Conservation (phyloP, 2,888 invertebrate species). For the Plebejus melissa region DNA sequence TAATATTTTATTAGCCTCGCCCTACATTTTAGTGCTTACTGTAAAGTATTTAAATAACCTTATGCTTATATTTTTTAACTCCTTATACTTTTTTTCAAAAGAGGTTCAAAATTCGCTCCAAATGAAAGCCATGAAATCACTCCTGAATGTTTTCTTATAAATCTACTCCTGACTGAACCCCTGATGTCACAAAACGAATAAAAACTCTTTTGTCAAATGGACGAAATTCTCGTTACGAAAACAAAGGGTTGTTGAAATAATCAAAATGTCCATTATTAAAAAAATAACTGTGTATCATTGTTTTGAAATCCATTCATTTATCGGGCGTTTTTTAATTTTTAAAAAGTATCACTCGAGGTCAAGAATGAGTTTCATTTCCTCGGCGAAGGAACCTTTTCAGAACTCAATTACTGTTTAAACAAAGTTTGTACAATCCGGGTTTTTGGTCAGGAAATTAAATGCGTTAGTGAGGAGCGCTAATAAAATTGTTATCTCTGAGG, state of each 20-base stretch:
- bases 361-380: slow-evolving; percentile 65
- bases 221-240: slow-evolving; percentile 4
- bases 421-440: slow-evolving; percentile 67
- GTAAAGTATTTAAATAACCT: background rate
- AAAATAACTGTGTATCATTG: background rate
- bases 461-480: slow-evolving; percentile 59
- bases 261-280: background rate
- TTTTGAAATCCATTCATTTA: slow-evolving; percentile 21
- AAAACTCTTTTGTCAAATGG: slow-evolving; percentile 16
- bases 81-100: background rate
- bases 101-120: background rate
- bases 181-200: slow-evolving; percentile 10
- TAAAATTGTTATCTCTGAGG: slow-evolving; percentile 68
- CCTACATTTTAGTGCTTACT: slow-evolving; percentile 14
- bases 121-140: background rate
- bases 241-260: slow-evolving; percentile 13
- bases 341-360: slow-evolving; percentile 47
- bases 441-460: slow-evolving; percentile 73
- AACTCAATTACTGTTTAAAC: slow-evolving; percentile 74
- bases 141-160: background rate
- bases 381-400: slow-evolving; percentile 62
- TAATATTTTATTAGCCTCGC: slow-evolving; percentile 21
- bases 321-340: slow-evolving; percentile 44
- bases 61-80: background rate
- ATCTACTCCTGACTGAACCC: background rate